Evolutionary conservation across 92 coral and sea anemone genomes (phyloP), one percentile per base, ranked within the genome.

Genomic region (Siderastrea siderea): DNA sequence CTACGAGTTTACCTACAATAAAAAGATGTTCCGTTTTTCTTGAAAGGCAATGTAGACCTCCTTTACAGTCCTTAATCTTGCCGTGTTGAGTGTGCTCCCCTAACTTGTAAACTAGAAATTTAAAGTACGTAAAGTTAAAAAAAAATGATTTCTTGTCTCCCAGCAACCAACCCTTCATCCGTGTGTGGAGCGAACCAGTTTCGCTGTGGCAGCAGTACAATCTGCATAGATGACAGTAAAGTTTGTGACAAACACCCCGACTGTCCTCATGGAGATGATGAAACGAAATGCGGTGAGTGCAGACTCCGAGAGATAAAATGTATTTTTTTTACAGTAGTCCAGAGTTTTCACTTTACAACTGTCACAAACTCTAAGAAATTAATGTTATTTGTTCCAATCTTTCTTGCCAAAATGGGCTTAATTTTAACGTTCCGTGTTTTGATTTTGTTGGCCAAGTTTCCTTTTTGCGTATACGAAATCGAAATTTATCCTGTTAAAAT

Each of bases 261-360:
- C 52, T 97, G 99, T 61, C 96, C 99, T 13, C 93, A 93, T 76
- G 98, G 98, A 8, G 98, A 95, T 53, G 99, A 97, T 74, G 99
- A 97, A 84, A 52, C 75, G 4, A 88, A 84, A 55, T 97, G 99
- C 89, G 65, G 99, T 97, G 83, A 87, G 99, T 91, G 15, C n/a
- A 38, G 12, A 13, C 2, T 3, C 6, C 14, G 44, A 64, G 8
- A 64, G 9, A 26, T 26, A 26, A 26, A 26, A 26, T 26, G 38
- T 26, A 26, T 26, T 26, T 26, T 26, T 26, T 26, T 26, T 26
- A 26, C 38, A 26, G 38, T 26, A 26, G 0, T 26, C 38, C 38
- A 26, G 38, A 26, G 38, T 26, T 26, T 26, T 26, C 38, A 26
- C 38, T 26, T 26, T 26, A 26, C 38, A 26, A 26, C 38, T 26